These are phyloP conservation scores for Macropodus opercularis DNA, from an alignment of 2,797 vertebrate genomes.

Conservation along the genomic window DNA sequence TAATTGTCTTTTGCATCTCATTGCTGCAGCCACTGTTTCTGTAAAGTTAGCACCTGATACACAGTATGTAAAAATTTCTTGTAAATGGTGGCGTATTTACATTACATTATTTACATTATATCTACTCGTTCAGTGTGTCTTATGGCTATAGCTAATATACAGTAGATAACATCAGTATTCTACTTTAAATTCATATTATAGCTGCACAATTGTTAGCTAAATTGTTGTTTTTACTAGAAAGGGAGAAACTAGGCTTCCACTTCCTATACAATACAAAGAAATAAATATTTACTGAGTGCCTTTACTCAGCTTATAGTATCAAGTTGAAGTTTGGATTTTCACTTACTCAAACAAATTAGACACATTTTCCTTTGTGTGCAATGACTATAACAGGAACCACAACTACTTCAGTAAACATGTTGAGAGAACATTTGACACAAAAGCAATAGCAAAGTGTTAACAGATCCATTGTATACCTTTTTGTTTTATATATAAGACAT, in stretches of 20 bases:
- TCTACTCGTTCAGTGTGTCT: no score
- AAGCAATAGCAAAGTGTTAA: neutral
- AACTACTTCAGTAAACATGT: neutral
- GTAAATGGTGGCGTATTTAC: neutral
- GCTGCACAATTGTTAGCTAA: neutral
- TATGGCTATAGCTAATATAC: no score
- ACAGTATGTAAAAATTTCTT: neutral
- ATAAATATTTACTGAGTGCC: no score
- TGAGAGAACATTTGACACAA: neutral
- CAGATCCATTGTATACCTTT: neutral
- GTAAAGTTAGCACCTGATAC: constrained; percentile 1
- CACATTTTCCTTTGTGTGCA: no score
- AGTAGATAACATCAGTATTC: neutral
- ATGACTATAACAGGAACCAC: no score
- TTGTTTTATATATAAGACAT: neutral
- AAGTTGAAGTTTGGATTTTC: no score
- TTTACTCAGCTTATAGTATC: no score
- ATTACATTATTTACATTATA: no score
- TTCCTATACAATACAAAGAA: constrained; percentile 3
- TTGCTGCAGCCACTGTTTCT: neutral
- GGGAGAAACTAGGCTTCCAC: constrained; percentile 2
- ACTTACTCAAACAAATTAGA: no score
- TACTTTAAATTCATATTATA: neutral
- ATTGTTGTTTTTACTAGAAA: neutral
- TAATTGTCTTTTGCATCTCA: neutral